These are phyloP conservation scores for Rhyacichthys aspro DNA, from an alignment of 2,797 vertebrate species.

Conservation along the genomic window DNA sequence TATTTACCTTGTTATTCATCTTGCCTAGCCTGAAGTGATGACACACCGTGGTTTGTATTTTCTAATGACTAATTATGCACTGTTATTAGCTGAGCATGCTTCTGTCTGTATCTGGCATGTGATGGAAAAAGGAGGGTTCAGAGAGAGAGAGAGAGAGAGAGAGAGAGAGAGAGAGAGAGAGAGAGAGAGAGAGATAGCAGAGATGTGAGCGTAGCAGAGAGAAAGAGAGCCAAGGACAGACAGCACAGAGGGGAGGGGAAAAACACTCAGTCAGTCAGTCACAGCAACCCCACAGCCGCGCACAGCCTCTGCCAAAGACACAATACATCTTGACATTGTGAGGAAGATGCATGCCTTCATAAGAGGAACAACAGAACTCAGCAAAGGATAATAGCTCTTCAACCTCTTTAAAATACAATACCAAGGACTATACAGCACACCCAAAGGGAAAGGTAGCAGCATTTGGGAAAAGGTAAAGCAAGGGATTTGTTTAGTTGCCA, in stretches of 20 bases:
- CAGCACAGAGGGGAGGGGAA: constrained; percentile 56
- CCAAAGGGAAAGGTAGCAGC: constrained; percentile 34
- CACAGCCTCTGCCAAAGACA: constrained; percentile 35
- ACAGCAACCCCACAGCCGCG: constrained; percentile 38
- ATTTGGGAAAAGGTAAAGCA: constrained; percentile 28
- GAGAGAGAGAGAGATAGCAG: constrained; percentile 40
- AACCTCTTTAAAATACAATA: constrained; percentile 41
- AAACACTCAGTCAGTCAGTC: constrained; percentile 31
- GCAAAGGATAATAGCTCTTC: constrained; percentile 40
- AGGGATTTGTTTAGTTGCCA: constrained; percentile 20
- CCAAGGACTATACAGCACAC: constrained; percentile 37
- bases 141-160: constrained; percentile 34
- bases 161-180: constrained; percentile 44
- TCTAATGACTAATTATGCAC: constrained; percentile 31
- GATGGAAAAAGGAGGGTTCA: constrained; percentile 47
- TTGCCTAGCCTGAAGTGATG: neutral
- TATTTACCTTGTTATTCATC: too few relatives aligned
- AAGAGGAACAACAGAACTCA: constrained; percentile 50
- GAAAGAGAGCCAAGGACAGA: constrained; percentile 50
- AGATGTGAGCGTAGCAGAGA: too few relatives aligned
- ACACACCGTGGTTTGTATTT: constrained; percentile 3
- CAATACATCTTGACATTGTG: constrained; percentile 41
- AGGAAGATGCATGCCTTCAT: constrained; percentile 55
- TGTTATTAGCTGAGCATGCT: constrained; percentile 27
- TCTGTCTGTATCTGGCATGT: constrained; percentile 41